A percentile compares a stretch with the other conserved stretches of the same genome.
phyloP scores from a whole-genome alignment of 1,140 invertebrate genomes.

The Pseudobourletiella spinata region DNA sequence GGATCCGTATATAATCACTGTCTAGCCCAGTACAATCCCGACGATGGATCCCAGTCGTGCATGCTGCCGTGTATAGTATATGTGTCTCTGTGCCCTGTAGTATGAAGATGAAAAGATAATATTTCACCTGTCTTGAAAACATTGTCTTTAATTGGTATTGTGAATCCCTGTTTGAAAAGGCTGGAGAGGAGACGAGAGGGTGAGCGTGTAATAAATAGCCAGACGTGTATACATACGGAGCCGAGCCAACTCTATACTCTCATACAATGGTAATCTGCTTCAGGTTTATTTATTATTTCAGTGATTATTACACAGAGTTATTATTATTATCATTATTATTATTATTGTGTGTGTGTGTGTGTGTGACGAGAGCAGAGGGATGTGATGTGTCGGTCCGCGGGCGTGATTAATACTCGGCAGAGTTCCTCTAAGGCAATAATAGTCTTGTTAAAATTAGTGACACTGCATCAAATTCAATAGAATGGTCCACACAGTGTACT shows the following conservation, averaged over 20 bases:
- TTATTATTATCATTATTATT: no score
- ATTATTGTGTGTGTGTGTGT: no score
- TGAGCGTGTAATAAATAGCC: no score
- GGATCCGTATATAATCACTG: no score
- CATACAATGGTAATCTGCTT: slow-evolving; percentile 1
- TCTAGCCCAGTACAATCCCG: no score
- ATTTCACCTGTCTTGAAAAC: not conserved
- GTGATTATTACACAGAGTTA: not conserved
- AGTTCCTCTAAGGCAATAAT: slow-evolving; percentile 10
- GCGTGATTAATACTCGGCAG: slow-evolving; percentile 18
- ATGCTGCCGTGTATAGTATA: no score
- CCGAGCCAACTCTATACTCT: no score
- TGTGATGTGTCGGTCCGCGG: slow-evolving; percentile 4
- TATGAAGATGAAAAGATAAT: not conserved
- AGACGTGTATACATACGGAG: no score
- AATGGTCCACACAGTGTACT: not conserved
- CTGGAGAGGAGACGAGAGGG: no score
- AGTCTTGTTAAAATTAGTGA: slow-evolving; percentile 27
- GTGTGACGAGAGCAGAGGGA: not conserved
- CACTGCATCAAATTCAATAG: slow-evolving; percentile 13
- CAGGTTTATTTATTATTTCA: slow-evolving; percentile 4
- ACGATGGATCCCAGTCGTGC: no score
- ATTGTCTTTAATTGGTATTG: slow-evolving; percentile 7
- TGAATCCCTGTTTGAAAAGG: not conserved
- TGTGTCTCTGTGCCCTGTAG: no score